Conservation (phyloP, 2,113 vertebrate species). For the Burhinus bistriatus region DNA sequence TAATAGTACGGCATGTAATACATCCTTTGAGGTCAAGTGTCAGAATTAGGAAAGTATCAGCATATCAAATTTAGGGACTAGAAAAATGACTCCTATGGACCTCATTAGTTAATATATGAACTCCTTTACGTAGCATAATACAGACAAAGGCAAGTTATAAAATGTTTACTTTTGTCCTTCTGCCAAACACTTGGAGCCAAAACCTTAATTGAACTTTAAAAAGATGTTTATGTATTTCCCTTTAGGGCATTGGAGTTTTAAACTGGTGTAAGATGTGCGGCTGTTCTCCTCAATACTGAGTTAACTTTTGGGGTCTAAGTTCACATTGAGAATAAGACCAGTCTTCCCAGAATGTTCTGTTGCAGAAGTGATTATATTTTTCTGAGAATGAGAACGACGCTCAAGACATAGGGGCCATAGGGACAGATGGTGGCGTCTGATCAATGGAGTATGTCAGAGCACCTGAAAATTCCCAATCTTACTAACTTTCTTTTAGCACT, state of each 20-base stretch:
- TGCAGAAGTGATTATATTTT: background rate
- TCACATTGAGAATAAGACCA: background rate
- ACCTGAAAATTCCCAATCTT: background rate
- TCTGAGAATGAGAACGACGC: background rate
- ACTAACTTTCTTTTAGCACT: background rate
- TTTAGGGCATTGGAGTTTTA: background rate
- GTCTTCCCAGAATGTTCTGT: background rate
- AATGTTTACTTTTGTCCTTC: background rate
- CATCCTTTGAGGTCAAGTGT: background rate
- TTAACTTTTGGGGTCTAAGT: background rate
- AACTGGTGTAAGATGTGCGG: background rate
- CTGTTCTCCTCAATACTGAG: background rate
- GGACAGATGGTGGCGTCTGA: background rate
- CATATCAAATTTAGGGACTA: background rate
- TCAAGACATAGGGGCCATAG: background rate
- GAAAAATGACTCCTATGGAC: background rate
- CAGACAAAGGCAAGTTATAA: background rate
- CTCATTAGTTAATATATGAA: background rate
- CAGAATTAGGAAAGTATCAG: background rate
- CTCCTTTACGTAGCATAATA: background rate
- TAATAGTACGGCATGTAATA: background rate
- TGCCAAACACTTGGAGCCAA: background rate
- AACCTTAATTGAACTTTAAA: slow-evolving; percentile 26
- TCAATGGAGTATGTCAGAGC: background rate
- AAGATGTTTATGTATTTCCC: background rate